Conservation (phyloP, 2,888 invertebrate species). For the Coleophora deauratella region DNA sequence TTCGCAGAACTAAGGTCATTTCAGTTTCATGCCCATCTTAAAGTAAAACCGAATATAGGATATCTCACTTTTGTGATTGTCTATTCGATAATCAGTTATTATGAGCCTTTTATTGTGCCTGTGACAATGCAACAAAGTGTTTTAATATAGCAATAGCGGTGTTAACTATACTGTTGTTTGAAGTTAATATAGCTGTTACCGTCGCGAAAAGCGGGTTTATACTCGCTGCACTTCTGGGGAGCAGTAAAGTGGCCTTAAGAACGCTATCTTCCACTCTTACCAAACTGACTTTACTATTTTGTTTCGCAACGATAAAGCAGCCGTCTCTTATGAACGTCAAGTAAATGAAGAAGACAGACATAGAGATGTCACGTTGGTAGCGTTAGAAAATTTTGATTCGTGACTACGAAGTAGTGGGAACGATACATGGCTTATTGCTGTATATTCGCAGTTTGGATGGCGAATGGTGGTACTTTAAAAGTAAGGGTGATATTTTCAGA, state of each 20-base stretch:
- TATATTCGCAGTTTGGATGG: too few relatives aligned
- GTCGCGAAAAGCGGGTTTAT: slow-evolving; percentile 38
- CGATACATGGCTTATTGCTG: too few relatives aligned
- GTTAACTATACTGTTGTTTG: not conserved
- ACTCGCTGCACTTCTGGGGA: slow-evolving; percentile 42
- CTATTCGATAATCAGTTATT: too few relatives aligned
- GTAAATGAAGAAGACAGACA: not conserved
- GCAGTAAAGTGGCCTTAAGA: slow-evolving; percentile 43
- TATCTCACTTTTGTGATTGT: too few relatives aligned
- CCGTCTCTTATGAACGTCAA: not conserved
- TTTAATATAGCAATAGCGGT: slow-evolving; percentile 4
- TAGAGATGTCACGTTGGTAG: too few relatives aligned
- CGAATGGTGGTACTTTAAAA: too few relatives aligned
- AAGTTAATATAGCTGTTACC: slow-evolving; percentile 1
- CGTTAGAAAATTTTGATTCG: too few relatives aligned
- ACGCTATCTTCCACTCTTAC: slow-evolving; percentile 36
- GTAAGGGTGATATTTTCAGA: too few relatives aligned
- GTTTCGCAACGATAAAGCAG: not conserved
- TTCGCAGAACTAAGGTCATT: too few relatives aligned
- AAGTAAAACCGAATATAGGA: too few relatives aligned
- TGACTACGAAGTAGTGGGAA: too few relatives aligned
- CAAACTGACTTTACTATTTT: slow-evolving; percentile 15
- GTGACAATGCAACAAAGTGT: not conserved
- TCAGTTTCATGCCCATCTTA: too few relatives aligned
- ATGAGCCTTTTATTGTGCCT: not conserved